Base-by-base conservation (phyloP, 1,140 invertebrate species). In the Cryptotermes secundus region DNA sequence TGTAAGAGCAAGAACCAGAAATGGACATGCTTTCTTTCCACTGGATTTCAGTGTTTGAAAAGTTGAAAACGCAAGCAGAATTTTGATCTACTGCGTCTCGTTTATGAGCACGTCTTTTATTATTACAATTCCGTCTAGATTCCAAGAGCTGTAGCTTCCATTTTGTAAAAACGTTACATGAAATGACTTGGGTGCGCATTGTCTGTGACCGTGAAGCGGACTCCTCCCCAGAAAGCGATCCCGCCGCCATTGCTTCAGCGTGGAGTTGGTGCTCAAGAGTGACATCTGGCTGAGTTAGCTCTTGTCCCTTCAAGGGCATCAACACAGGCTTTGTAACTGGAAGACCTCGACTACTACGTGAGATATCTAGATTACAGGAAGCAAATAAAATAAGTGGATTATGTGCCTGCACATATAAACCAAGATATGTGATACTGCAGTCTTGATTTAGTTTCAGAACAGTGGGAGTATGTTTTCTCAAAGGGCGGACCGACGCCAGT, bases 281-380 rank as follows among this genome's bases (percentile, higher is more conserved):
- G 59, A 72, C 59, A 72, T 72, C 59, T 72, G 59, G 59, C 26
- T n/a, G 59, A 72, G 59, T 72, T 72, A 31, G 12, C 59, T 72
- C 59, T 72, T 31, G 59, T 31, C 59, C n/a, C 59, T 72, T 72
- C 59, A 72, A 72, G 59, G 59, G 59, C 59, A 72, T 4, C 59
- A 72, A 31, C 9, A n/a, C 53, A 72, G 3, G 9, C 59, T 72
- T 72, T 14, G 59, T 6, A 72, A 72, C 59, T 72, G 59, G 59
- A 72, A 72, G 59, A 72, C 59, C 59, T 31, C 26, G 59, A 72
- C 26, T 72, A 31, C n/a, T 72, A 72, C 59, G 59, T 72, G 59
- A n/a, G 59, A 72, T 72, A 7, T 72, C 59, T n/a, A 72, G 59
- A 72, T 72, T 72, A 72, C 7, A 31, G 59, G 26, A n/a, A 72